Percentiles rank a stretch among this genome's conserved stretches.
phyloP scores from a whole-genome alignment of 2,797 vertebrate genomes.

The Halcyon badia region DNA sequence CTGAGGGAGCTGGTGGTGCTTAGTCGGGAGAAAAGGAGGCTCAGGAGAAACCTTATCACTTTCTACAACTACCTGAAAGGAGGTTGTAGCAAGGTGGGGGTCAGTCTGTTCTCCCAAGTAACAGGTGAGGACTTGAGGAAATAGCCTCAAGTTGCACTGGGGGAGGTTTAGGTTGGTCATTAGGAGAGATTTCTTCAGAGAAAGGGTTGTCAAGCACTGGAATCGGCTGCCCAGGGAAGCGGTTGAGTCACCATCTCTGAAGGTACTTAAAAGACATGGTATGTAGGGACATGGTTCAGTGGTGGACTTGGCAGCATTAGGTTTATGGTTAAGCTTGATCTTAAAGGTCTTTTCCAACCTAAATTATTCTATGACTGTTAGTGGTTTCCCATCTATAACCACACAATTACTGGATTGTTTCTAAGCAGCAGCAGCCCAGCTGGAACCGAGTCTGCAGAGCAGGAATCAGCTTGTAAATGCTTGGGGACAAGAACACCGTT shows the following conservation, averaged over 20 bases:
- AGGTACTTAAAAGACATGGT: neutral
- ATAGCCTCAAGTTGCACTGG: accelerated
- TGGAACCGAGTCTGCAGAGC: neutral
- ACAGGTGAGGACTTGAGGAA: neutral
- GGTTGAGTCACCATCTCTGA: neutral
- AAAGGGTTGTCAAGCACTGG: accelerated
- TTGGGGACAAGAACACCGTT: neutral
- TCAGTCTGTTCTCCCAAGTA: neutral
- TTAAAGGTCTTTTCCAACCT: neutral
- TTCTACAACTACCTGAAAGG: neutral
- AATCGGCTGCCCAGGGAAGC: neutral
- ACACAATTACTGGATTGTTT: neutral
- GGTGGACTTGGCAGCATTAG: neutral
- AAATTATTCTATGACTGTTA: accelerated
- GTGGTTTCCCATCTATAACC: neutral
- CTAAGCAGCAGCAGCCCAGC: neutral
- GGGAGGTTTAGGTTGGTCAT: neutral
- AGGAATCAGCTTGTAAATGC: neutral
- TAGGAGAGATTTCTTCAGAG: neutral
- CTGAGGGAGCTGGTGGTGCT: neutral
- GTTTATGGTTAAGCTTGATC: neutral
- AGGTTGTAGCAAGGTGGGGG: neutral
- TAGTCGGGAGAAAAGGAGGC: neutral
- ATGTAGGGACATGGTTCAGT: accelerated
- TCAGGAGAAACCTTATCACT: neutral